Base-by-base conservation (phyloP, 1,140 invertebrate species). In the Camponotus vicinus region DNA sequence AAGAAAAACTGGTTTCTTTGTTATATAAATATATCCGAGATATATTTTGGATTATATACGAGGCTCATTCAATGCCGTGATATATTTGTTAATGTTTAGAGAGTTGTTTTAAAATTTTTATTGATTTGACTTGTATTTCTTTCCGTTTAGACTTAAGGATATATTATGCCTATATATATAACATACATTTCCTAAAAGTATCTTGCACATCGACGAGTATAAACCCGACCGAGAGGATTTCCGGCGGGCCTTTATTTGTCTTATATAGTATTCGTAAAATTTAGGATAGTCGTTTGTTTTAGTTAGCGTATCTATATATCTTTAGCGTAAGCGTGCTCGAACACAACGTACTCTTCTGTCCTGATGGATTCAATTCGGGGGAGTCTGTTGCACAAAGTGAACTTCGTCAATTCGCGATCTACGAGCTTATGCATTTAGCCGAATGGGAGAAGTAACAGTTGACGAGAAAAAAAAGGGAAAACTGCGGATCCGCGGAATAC, bases 291-390 rank as follows among this genome's bases (percentile, higher is more conserved):
- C 52, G 52, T 77, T 87, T 75, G 61, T 87, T 89, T 90, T 83
- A 88, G 57, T 64, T 90, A 89, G 78, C 27, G 67, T 64, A 78
- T 49, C 63, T 79, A 70, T 79, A 70, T 86, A 78, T 86, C 66
- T 85, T 85, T 90, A 88, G 66, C 42, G 42, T 45, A 85, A 83
- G 88, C 57, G 64, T 85, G 80, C 64, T 69, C 69, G 83, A 63
- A 82, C 73, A 67, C n/a, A 63, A 71, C 42, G 45, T 57, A 40
- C 45, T 61, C 45, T 79, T 52, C 40, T 61, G 61, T 86, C 63
- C 57, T 86, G 8, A 49, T 34, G 80, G 86, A 93, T 94, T 94
- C 92, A 91, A 93, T 93, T 93, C 90, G 93, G 91, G 93, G 90
- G 92, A 94, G 91, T 93, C 92, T 85, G 85, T 91, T 91, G 89